Base-by-base conservation (phyloP, 1,140 invertebrate species). In the Saxidomus purpurata region DNA sequence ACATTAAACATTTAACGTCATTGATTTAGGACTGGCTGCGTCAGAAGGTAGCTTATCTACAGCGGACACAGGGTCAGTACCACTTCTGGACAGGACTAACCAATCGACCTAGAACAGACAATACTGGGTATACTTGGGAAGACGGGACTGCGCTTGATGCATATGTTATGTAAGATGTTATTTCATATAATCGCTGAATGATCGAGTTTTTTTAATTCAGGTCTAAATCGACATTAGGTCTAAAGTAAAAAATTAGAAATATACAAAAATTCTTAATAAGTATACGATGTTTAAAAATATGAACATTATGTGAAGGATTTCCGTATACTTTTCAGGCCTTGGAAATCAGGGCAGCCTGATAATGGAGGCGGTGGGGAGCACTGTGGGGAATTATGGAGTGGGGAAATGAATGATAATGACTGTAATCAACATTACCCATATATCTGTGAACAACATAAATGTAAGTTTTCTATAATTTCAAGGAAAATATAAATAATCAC, bases 371-470 rank as follows among this genome's bases (percentile, higher is more conserved):
- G 79, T 28, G 13, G 19, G 2, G 87, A 89, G 49, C 87, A 89
- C 67, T 89, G 87, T 55, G 87, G 81, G 11, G 87, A 89, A 61
- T 47, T 89, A 19, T 89, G 87, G 87, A 43, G 40, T 22, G 87
- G 87, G 0, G 79, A 89, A 47, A 40, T 89, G 31, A 89, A 89
- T 55, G 87, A 89, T 34, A 89, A 89, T 31, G 38, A 83, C 49
- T 89, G 87, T 77, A 83, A 77, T 59, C 79, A 89, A 61, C 63
- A 89, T 13, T 89, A 89, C 36, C 87, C 87, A 22, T 89, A 83
- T 36, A 89, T 89, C 25, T 89, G 87, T 49, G 87, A 89, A 61
- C 49, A 55, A 69, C n/a, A 63, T 22, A 89, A 89, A 77, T 89
- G 87, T 89, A 83, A 76, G 87, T 74, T n/a, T n/a, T n/a, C n/a